These are phyloP conservation scores for Cynopterus sphinx DNA, from an alignment of 2,797 vertebrate genomes.

Conservation along the genomic window DNA sequence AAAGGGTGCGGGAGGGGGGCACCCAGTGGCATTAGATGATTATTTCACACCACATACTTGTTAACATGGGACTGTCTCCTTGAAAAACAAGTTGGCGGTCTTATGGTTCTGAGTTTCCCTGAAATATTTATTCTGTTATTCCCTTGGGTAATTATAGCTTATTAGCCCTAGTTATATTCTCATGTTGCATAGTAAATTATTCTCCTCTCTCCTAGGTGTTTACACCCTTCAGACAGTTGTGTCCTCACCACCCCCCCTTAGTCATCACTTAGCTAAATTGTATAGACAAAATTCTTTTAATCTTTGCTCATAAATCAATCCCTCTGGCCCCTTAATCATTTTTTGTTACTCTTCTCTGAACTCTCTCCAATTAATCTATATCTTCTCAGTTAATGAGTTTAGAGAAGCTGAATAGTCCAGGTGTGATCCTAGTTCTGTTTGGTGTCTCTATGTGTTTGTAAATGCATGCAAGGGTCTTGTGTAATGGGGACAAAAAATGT, in stretches of 20 bases:
- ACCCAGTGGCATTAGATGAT: constrained; percentile 22
- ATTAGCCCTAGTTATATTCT: constrained; percentile 76
- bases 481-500: constrained; percentile 28
- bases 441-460: constrained; percentile 52
- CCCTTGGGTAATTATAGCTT: constrained; percentile 72
- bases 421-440: constrained; percentile 60
- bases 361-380: constrained; percentile 78
- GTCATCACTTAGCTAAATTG: constrained; percentile 76
- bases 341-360: constrained; percentile 78
- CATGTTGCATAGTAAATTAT: constrained; percentile 77
- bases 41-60: constrained; percentile 36
- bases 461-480: constrained; percentile 51
- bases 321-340: constrained; percentile 71
- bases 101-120: constrained; percentile 58
- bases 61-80: constrained; percentile 57
- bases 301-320: constrained; percentile 80
- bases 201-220: constrained; percentile 64
- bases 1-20: not conserved
- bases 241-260: constrained; percentile 59
- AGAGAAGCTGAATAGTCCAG: constrained; percentile 67
- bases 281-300: constrained; percentile 78
- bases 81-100: constrained; percentile 66
- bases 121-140: constrained; percentile 73
- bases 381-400: constrained; percentile 76
- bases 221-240: constrained; percentile 73